phyloP scores from a whole-genome alignment of 2,888 invertebrate species.

The Melanchra persicariae region DNA sequence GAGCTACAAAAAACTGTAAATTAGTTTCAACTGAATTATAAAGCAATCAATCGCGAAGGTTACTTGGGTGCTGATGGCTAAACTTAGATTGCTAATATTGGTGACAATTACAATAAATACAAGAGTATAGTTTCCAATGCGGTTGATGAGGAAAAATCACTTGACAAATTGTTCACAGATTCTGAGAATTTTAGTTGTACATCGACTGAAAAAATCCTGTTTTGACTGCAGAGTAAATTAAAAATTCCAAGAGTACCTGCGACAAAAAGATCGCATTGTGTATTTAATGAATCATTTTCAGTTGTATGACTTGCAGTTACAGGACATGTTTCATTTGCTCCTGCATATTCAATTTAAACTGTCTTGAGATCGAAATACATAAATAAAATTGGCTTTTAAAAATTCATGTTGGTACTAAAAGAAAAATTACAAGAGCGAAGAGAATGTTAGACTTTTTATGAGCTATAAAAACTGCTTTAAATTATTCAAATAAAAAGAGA shows the following conservation, averaged over 20 bases:
- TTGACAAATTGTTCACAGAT: slow-evolving; percentile 6
- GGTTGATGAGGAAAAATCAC: slow-evolving; percentile 18
- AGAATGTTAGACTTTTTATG: slow-evolving; percentile 51
- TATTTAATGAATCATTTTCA: slow-evolving; percentile 2
- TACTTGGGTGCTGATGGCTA: slow-evolving; percentile 57
- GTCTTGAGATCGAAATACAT: slow-evolving; percentile 7
- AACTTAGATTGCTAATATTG: slow-evolving; percentile 32
- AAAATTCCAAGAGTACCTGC: not conserved
- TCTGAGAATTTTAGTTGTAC: slow-evolving; percentile 12
- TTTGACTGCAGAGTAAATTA: slow-evolving; percentile 1
- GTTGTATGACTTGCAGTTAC: slow-evolving; percentile 18
- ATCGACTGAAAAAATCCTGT: not conserved
- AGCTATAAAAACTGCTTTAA: slow-evolving; percentile 51
- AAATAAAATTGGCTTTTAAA: slow-evolving; percentile 8
- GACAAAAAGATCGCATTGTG: slow-evolving; percentile 29
- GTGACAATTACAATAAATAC: slow-evolving; percentile 9
- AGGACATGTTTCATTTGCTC: not conserved
- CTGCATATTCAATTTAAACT: slow-evolving; percentile 7
- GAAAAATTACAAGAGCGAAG: slow-evolving; percentile 27
- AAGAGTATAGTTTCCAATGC: not conserved
- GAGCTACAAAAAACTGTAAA: slow-evolving; percentile 72
- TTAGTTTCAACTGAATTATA: slow-evolving; percentile 72
- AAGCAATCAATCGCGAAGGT: slow-evolving; percentile 73
- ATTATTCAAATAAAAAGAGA: slow-evolving; percentile 40
- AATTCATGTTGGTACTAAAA: slow-evolving; percentile 8